Base-by-base conservation (phyloP, 1,140 invertebrate species). In the Pomacea maculata region DNA sequence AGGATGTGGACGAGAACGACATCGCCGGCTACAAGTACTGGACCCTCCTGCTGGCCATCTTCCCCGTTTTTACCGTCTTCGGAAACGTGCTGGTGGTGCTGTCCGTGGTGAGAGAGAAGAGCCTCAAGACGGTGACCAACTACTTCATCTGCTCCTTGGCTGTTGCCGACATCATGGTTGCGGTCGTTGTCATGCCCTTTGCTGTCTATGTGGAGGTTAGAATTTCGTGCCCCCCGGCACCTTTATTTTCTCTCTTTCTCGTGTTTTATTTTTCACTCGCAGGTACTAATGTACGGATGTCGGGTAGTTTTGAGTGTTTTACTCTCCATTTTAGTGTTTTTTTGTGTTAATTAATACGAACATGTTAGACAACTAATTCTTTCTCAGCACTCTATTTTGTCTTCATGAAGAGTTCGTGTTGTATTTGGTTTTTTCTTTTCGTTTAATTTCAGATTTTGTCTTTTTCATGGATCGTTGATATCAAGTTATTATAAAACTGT, bases 121-220 rank as follows among this genome's bases (percentile, higher is more conserved):
- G 84, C 80, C 76, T 90, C 71, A 96, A 98, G 89, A 98, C 97
- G 12, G 97, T 97, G 79, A 99, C 98, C 75, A 99, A 99, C 92
- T 99, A 99, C 92, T 99, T 99, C 93, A 99, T 99, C 90, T 97
- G 99, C 84, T 98, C 97, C 82, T 93, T 99, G 85, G 98, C 98
- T n/a, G 94, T 99, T 15, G 98, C 98, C 19, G 98, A 99, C 93
- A 94, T 99, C 34, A 93, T 99, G 80, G 98, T 99, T 5, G 98
- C 97, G 54, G 95, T 97, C 10, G 94, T 98, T 72, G 98, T 99
- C 81, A 99, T 99, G 98, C 98, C 98, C 19, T 98, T 98, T 91
- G 98, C 97, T 80, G 97, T 99, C 86, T 99, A 99, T 93, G 95
- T 98, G 91, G 94, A 97, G 95, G 96, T 98, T 92, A 96, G 95